A percentile compares a stretch with the other conserved stretches of the same genome.
These are phyloP conservation scores for Rhamnusium bicolor DNA, from an alignment of 2,888 invertebrate genomes.

Conservation along the genomic window DNA sequence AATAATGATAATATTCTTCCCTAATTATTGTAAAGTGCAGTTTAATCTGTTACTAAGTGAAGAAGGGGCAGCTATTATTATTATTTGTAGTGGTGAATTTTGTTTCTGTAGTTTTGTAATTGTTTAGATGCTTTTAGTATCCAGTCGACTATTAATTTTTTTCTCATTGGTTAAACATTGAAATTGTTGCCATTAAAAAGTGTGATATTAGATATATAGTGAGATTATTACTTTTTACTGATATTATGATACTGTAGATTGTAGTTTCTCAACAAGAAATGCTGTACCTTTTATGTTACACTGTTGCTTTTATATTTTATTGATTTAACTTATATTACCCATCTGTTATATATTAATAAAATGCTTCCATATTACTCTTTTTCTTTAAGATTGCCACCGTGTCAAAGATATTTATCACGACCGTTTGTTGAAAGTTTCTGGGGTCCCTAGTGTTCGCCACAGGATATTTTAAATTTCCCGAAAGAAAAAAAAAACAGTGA, in stretches of 20 bases:
- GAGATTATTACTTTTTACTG: conserved; percentile 17
- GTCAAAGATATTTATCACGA: no score
- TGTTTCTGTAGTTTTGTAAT: background rate
- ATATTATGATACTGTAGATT: conserved; percentile 18
- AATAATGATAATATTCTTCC: background rate
- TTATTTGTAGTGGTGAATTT: background rate
- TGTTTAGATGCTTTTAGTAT: conserved; percentile 27
- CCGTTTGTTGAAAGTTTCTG: no score
- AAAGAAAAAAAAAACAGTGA: no score
- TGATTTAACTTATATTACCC: conserved; percentile 8
- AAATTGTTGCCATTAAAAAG: conserved; percentile 52
- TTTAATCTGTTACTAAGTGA: background rate
- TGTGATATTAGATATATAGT: conserved; percentile 59
- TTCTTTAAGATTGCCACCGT: no score
- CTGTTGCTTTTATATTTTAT: conserved; percentile 24
- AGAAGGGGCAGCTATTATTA: background rate
- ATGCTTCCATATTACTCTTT: conserved; percentile 6
- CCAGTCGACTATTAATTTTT: background rate
- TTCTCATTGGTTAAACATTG: conserved; percentile 13
- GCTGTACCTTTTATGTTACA: conserved; percentile 16
- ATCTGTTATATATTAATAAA: conserved; percentile 29
- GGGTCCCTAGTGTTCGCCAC: no score
- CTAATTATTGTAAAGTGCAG: background rate
- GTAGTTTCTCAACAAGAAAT: conserved; percentile 7
- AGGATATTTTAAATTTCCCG: no score